Evolutionary conservation across 1,140 invertebrate genomes (phyloP).

Genomic region (Drosophila lacteicornis): DNA sequence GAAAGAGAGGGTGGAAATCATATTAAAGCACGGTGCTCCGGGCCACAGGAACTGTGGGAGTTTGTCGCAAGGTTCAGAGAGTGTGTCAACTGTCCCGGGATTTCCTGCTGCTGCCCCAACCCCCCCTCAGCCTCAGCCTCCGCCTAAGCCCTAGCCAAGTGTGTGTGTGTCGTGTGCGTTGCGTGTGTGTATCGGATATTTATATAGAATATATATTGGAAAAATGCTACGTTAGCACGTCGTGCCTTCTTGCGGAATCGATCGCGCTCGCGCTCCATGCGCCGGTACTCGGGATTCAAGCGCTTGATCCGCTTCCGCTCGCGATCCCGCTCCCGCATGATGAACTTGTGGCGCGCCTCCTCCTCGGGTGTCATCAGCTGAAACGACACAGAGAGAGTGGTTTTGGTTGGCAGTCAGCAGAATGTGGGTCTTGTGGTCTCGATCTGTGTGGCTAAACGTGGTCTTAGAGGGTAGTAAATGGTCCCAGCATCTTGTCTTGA

Average conservation of each 20-base stretch:
- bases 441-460: slow-evolving; percentile 21
- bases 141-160: slow-evolving; percentile 35
- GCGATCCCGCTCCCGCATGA: slow-evolving; percentile 78
- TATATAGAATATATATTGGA: slow-evolving; percentile 77
- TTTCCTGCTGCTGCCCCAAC: slow-evolving; percentile 15
- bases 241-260: slow-evolving; percentile 79
- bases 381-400: slow-evolving; percentile 69
- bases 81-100: slow-evolving; percentile 46
- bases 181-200: slow-evolving; percentile 23
- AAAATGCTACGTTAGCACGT: slow-evolving; percentile 84
- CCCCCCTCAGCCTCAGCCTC: not conserved
- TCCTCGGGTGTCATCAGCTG: slow-evolving; percentile 81
- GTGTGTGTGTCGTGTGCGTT: slow-evolving; percentile 36
- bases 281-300: slow-evolving; percentile 76
- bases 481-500: slow-evolving; percentile 47
- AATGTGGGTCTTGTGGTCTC: slow-evolving; percentile 18
- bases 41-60: slow-evolving; percentile 36
- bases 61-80: slow-evolving; percentile 45
- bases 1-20: slow-evolving; percentile 47
- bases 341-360: slow-evolving; percentile 81
- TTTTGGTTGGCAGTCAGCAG: slow-evolving; percentile 44
- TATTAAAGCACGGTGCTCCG: slow-evolving; percentile 71
- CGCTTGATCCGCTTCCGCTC: slow-evolving; percentile 76
- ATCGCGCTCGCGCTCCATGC: slow-evolving; percentile 76
- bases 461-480: slow-evolving; percentile 5